Base-by-base conservation (phyloP, 2,113 vertebrate species). In the Dasyprocta punctata region DNA sequence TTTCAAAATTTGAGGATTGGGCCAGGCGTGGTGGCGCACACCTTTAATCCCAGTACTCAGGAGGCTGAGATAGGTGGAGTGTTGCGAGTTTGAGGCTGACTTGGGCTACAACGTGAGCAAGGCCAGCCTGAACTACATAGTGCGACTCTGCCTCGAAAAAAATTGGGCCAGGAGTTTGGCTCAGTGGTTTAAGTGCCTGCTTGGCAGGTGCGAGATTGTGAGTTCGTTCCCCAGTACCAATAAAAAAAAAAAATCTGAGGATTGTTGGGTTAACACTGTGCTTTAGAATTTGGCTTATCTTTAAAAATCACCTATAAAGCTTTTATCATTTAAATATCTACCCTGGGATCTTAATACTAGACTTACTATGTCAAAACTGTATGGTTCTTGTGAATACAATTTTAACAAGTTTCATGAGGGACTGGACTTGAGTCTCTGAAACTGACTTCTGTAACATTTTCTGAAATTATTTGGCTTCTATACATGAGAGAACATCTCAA, bases 1-100 rank as follows among this genome's bases (percentile, higher is more conserved):
- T 75, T 94, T 96, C 33, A 94, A 69, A 93, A 82, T 63, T 22
- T 77, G 58, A 92, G 33, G 61, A 80, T 52, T 87, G 16, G n/a
- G n/a, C n/a, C n/a, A n/a, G n/a, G n/a, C n/a, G n/a, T n/a, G n/a
- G n/a, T n/a, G n/a, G n/a, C n/a, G n/a, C n/a, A n/a, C n/a, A n/a
- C n/a, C n/a, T n/a, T n/a, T n/a, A n/a, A n/a, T n/a, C n/a, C n/a
- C n/a, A n/a, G n/a, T n/a, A n/a, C n/a, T n/a, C n/a, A n/a, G n/a
- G n/a, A n/a, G n/a, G n/a, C n/a, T n/a, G n/a, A n/a, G n/a, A n/a
- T n/a, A n/a, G n/a, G n/a, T n/a, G n/a, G n/a, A n/a, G n/a, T n/a
- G n/a, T n/a, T n/a, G n/a, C n/a, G n/a, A n/a, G n/a, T n/a, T n/a
- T n/a, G n/a, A n/a, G n/a, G n/a, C n/a, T n/a, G n/a, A n/a, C n/a